Evolutionary conservation across 2,797 vertebrate species (phyloP), one percentile per base, ranked within the genome.

Genomic region (Paratrypauchen microcephalus): DNA sequence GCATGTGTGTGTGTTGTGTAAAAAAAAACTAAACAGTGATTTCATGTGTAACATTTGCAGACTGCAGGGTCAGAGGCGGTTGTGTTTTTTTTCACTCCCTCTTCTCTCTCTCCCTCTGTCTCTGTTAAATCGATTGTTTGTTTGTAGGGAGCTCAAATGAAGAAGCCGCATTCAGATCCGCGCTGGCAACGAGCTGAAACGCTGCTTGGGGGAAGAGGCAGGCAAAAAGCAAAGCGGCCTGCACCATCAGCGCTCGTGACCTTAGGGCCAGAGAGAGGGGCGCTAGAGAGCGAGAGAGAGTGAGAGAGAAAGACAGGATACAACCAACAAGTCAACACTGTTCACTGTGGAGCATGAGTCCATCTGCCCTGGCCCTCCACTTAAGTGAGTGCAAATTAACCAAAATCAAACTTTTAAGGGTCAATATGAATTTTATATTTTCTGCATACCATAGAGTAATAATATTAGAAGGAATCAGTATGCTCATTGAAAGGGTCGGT

Each of bases 1-100:
- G 68, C 83, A 78, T 84, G 65, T 84, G 69, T 82, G 58, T 81
- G 71, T 65, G 50, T 23, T 55, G 21, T n/a, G 72, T 80, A 81
- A 88, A 91, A 87, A 82, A 59, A 30, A 59, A 59, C 19, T 32
- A 19, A 36, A 58, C 5, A 58, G 26, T 76, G 80, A 93, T 93
- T 92, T 94, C 88, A 92, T 93, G 90, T 91, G 86, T 89, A 92
- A 92, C 90, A 92, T 88, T 91, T 89, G 81, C 86, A 93, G 91
- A 93, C 92, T 92, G 85, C 82, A 86, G 92, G 93, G 93, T 95
- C 93, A 93, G 81, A 75, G 79, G 82, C 82, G 86, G 89, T 90
- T 89, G 85, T 89, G 84, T 87, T 89, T 85, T 89, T 85, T 86
- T 75, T 55, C 84, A 82, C 75, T 83, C 79, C 71, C 70, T 75